A percentile compares a stretch with the other conserved stretches of the same genome.
phyloP scores from a whole-genome alignment of 2,113 vertebrate genomes.

The Mesocricetus auratus region DNA sequence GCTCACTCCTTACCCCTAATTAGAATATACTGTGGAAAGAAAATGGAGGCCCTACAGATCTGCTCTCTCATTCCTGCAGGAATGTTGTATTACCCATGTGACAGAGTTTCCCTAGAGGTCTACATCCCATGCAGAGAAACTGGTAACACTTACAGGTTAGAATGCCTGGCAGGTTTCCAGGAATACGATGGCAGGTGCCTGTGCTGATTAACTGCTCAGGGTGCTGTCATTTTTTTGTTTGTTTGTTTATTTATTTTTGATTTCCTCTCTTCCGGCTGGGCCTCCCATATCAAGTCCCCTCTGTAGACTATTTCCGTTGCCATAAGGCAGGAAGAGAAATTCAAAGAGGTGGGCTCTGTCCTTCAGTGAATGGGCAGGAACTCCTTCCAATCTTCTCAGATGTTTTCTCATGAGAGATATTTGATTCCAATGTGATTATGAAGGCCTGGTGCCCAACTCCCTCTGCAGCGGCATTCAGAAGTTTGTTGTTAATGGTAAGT shows the following conservation, averaged over 20 bases:
- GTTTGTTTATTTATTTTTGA: background rate
- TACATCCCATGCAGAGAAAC: background rate
- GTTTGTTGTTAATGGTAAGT: background rate
- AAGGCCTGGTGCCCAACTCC: slow-evolving; percentile 20
- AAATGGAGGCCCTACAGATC: background rate
- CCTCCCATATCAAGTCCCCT: background rate
- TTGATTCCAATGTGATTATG: background rate
- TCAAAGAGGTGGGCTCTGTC: background rate
- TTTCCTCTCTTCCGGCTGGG: background rate
- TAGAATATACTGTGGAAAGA: background rate
- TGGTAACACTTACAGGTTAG: background rate
- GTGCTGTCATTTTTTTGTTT: too few relatives aligned
- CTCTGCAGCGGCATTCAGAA: background rate
- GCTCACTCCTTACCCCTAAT: background rate
- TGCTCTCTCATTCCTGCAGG: background rate
- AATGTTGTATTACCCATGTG: background rate
- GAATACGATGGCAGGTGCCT: background rate
- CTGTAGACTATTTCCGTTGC: background rate
- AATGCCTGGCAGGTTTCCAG: background rate
- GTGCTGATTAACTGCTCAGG: background rate
- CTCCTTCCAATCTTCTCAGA: background rate
- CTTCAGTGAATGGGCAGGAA: background rate
- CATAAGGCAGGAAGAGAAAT: background rate
- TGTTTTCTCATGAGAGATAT: background rate
- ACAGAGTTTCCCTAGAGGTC: background rate